Base-by-base conservation (phyloP, 1,140 invertebrate genomes). In the Piezodorus guildinii region DNA sequence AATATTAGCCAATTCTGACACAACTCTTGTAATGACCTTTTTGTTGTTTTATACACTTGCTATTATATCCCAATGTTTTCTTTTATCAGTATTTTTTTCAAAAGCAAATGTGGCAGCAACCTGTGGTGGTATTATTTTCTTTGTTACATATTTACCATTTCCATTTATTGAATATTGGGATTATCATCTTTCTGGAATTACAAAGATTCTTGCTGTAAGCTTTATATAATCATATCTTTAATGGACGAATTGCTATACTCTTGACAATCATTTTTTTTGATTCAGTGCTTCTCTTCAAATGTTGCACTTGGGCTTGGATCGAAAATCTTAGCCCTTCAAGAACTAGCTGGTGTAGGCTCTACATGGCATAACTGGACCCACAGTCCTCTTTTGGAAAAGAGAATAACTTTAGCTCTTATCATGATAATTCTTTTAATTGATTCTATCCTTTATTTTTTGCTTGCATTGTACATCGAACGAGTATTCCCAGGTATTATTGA, bases 301-400 rank as follows among this genome's bases (percentile, higher is more conserved):
- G 79, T 83, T 16, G 80, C 81, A 0, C 82, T 84, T 74, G 82
- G 81, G 1, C 77, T 80, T 68, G 82, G 80, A 4, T 81, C 80
- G 67, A 76, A 72, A 45, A 80, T 81, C 66, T 75, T 84, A 34
- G 75, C 80, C 0, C 69, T 74, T 21, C 80, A 74, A 67, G 82
- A 84, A 71, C 76, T 81, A 67, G 74, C 77, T 65, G 80, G 79
- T 15, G 70, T 78, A 14, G 82, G 82, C 3, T 73, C 77, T 12
- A 79, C 81, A 67, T 84, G 81, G 81, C 68, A 69, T 23, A 79
- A 81, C 68, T 71, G 81, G 9, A 70, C 64, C 8, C 52, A 61
- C 17, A 69, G 68, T 51, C 72, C 73, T n/a, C 45, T 71, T n/a
- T 63, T 68, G 15, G 69, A 65, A 60, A 73, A 74, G 60, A 54